These are phyloP conservation scores for Xestia xanthographa DNA, from an alignment of 2,888 invertebrate genomes.

Conservation along the genomic window DNA sequence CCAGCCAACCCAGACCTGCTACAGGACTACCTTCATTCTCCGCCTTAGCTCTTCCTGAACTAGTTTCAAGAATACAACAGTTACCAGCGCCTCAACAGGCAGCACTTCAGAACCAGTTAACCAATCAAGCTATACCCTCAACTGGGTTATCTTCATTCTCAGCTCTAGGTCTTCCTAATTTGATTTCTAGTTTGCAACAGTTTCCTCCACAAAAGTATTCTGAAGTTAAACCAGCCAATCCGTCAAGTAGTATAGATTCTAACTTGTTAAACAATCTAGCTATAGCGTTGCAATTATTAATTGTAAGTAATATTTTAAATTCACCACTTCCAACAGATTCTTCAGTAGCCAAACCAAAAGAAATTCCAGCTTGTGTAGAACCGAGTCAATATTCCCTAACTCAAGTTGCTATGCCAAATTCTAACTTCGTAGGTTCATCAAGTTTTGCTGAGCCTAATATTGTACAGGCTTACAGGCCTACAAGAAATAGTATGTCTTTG, in stretches of 20 bases:
- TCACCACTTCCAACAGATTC: slow-evolving; percentile 63
- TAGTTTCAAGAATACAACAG: slow-evolving; percentile 39
- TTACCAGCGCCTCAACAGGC: slow-evolving; percentile 21
- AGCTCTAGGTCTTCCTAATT: slow-evolving; percentile 31
- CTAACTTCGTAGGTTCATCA: slow-evolving; percentile 62
- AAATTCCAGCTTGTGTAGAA: slow-evolving; percentile 8
- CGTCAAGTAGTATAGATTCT: slow-evolving; percentile 70
- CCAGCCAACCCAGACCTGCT: slow-evolving; percentile 26
- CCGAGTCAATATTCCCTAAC: slow-evolving; percentile 14
- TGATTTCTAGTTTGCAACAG: slow-evolving; percentile 27
- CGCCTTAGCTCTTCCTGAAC: slow-evolving; percentile 45
- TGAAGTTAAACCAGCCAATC: not conserved
- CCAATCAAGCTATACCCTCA: slow-evolving; percentile 25
- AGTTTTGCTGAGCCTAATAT: slow-evolving; percentile 41
- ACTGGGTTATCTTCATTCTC: slow-evolving; percentile 28
- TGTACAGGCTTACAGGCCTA: slow-evolving; percentile 41
- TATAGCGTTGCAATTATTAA: slow-evolving; percentile 82
- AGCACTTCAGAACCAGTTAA: not conserved
- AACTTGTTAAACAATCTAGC: slow-evolving; percentile 84
- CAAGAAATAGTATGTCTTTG: slow-evolving; percentile 69
- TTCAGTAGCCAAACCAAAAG: not conserved
- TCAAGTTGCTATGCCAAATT: slow-evolving; percentile 56
- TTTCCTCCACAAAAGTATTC: not conserved
- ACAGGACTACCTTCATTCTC: slow-evolving; percentile 43
- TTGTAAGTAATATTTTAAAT: slow-evolving; percentile 82